A percentile compares a stretch with the other conserved stretches of the same genome.
phyloP scores from a whole-genome alignment of 2,113 vertebrate species.

The Blennius ocellaris region DNA sequence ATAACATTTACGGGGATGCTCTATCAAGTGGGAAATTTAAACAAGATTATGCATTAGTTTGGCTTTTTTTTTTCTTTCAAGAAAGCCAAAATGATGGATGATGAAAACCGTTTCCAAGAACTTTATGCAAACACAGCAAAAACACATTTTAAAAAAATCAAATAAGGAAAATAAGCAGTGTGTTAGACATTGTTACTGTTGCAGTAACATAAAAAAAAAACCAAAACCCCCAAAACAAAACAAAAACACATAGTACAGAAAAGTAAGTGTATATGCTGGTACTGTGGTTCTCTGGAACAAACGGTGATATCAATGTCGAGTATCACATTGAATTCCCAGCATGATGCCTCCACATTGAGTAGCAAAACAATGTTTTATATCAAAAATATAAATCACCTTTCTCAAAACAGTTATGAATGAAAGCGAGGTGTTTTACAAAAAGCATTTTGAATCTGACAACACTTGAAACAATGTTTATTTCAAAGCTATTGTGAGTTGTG shows the following conservation, averaged over 20 bases:
- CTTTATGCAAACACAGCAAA: slow-evolving; percentile 11
- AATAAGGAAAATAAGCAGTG: slow-evolving; percentile 8
- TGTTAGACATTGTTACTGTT: not conserved
- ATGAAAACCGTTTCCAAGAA: slow-evolving; percentile 27
- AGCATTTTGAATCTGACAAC: not conserved
- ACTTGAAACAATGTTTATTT: slow-evolving; percentile 4
- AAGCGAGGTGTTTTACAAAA: not conserved
- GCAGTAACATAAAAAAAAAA: not conserved
- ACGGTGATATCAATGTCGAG: not conserved
- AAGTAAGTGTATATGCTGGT: not conserved
- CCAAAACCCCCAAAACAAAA: slow-evolving; percentile 19
- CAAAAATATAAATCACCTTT: not conserved
- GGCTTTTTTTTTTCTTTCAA: no score
- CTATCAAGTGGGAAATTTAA: not conserved
- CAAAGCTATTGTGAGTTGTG: not conserved
- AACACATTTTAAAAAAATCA: slow-evolving; percentile 6
- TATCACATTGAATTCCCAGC: not conserved
- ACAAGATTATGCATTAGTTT: not conserved
- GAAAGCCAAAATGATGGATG: slow-evolving; percentile 1
- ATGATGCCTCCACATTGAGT: not conserved
- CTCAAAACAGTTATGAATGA: slow-evolving; percentile 7
- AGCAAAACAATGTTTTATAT: not conserved
- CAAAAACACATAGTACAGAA: not conserved
- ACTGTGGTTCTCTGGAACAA: no score
- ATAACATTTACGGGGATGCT: not conserved